A percentile compares a stretch with the other conserved stretches of the same genome.
Conservation (phyloP, 2,888 invertebrate species). For the Cactoblastis cactorum region DNA sequence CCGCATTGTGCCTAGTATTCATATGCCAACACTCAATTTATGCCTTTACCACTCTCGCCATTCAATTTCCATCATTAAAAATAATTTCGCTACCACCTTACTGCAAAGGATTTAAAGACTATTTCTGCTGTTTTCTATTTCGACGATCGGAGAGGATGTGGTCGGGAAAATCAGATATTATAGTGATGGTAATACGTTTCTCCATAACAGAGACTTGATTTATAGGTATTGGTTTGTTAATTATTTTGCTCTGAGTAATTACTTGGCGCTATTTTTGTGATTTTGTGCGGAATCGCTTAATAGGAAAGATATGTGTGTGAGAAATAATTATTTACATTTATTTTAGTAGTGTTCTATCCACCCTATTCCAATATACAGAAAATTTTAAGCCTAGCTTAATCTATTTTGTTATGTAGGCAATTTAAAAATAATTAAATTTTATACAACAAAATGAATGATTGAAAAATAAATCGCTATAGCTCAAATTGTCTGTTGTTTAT, state of each 20-base stretch:
- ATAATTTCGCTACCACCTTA: background rate
- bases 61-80: background rate
- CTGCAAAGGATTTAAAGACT: constrained; percentile 16
- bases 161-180: constrained; percentile 44
- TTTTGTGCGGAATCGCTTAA: constrained; percentile 21
- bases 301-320: too few relatives aligned
- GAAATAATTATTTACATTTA: too few relatives aligned
- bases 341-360: too few relatives aligned
- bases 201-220: constrained; percentile 52
- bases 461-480: background rate
- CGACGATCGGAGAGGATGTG: constrained; percentile 13
- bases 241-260: constrained; percentile 67
- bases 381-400: too few relatives aligned
- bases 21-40: constrained; percentile 69
- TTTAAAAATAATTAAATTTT: too few relatives aligned
- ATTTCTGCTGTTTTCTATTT: constrained; percentile 14
- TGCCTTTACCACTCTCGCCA: constrained; percentile 33
- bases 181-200: constrained; percentile 44
- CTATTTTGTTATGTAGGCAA: too few relatives aligned
- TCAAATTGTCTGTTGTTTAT: background rate
- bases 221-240: constrained; percentile 57
- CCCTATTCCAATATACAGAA: too few relatives aligned
- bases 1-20: constrained; percentile 63
- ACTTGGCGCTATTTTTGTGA: constrained; percentile 31
- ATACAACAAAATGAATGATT: too few relatives aligned